These are phyloP conservation scores for Drosophila affinis DNA, from an alignment of 2,888 invertebrate species.

Conservation along the genomic window DNA sequence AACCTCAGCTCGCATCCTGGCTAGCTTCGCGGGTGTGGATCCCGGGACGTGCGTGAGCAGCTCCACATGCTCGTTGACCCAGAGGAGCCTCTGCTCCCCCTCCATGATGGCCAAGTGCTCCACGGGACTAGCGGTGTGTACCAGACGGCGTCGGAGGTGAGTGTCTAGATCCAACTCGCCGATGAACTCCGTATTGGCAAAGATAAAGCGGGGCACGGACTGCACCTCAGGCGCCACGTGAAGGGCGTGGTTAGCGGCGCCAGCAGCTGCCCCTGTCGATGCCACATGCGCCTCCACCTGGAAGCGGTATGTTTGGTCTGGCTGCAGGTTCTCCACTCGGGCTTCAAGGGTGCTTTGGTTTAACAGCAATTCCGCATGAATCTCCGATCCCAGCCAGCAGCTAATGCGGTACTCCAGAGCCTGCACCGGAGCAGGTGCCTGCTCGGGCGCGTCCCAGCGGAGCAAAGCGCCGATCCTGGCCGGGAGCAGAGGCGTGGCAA, in stretches of 20 bases:
- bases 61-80: constrained; percentile 88
- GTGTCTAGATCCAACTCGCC: constrained; percentile 91
- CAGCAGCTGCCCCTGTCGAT: constrained; percentile 91
- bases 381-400: constrained; percentile 86
- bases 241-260: constrained; percentile 87
- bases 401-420: constrained; percentile 86
- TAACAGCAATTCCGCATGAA: constrained; percentile 61
- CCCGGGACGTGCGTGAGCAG: constrained; percentile 77
- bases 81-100: constrained; percentile 90
- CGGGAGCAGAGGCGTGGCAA: constrained; percentile 79
- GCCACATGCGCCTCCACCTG: constrained; percentile 91
- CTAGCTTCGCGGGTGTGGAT: constrained; percentile 84
- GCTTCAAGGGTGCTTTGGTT: constrained; percentile 83
- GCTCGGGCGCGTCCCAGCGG: constrained; percentile 91
- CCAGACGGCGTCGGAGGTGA: constrained; percentile 86
- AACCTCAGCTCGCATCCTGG: constrained; percentile 86
- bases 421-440: constrained; percentile 19
- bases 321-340: constrained; percentile 85
- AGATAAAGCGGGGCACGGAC: constrained; percentile 91
- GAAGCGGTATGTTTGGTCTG: constrained; percentile 88
- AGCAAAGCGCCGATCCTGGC: constrained; percentile 86
- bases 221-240: constrained; percentile 88
- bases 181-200: constrained; percentile 89
- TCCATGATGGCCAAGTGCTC: constrained; percentile 87
- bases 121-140: constrained; percentile 87